phyloP scores from a whole-genome alignment of 2,888 invertebrate genomes.

The Cephonodes hylas region DNA sequence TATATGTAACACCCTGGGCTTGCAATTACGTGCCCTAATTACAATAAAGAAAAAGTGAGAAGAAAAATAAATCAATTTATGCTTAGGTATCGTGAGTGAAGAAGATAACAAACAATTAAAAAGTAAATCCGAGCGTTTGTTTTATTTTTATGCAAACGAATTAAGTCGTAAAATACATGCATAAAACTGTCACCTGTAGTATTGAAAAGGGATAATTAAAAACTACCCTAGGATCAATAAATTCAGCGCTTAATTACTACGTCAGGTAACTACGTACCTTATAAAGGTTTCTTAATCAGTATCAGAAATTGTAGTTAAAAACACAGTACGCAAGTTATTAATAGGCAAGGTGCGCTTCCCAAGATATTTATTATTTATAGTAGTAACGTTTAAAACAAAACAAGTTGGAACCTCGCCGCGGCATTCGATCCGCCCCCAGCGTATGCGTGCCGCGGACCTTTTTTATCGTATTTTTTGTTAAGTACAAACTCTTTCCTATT shows the following conservation, averaged over 20 bases:
- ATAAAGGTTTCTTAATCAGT: not conserved
- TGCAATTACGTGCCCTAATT: too few species aligned
- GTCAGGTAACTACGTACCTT: not conserved
- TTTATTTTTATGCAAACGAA: too few species aligned
- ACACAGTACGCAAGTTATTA: slow-evolving; percentile 10
- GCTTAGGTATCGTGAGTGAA: too few species aligned
- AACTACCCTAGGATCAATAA: not conserved
- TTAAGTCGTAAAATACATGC: not conserved
- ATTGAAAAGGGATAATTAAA: not conserved
- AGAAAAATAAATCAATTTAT: too few species aligned
- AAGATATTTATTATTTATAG: slow-evolving; percentile 20
- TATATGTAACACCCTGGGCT: too few species aligned
- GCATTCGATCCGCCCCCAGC: slow-evolving; percentile 67
- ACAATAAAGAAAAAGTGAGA: too few species aligned
- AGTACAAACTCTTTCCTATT: slow-evolving; percentile 77
- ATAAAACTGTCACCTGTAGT: not conserved
- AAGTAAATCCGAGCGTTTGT: too few species aligned
- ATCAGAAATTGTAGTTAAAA: slow-evolving; percentile 15
- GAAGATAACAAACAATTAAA: too few species aligned
- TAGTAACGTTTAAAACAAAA: slow-evolving; percentile 58
- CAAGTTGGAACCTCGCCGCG: slow-evolving; percentile 58
- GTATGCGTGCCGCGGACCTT: slow-evolving; percentile 47
- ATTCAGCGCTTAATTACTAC: not conserved
- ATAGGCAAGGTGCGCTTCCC: slow-evolving; percentile 12
- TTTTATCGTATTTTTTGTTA: slow-evolving; percentile 58